Conservation (phyloP, 1,140 invertebrate species). For the Lepidurus couesii region DNA sequence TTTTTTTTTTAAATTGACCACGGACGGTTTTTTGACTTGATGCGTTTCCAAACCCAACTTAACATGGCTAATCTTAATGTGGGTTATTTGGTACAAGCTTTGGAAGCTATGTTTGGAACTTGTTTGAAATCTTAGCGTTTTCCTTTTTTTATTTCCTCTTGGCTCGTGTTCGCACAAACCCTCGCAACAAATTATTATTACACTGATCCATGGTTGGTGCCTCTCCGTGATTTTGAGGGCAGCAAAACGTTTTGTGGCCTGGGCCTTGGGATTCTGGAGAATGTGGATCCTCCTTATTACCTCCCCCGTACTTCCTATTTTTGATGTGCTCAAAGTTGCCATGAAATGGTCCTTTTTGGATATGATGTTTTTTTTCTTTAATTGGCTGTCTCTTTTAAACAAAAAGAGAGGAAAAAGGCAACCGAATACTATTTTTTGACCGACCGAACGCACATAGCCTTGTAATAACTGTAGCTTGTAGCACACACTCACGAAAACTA, state of each 20-base stretch:
- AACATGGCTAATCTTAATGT: constrained; percentile 9
- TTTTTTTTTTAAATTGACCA: background rate
- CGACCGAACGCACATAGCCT: constrained; percentile 9
- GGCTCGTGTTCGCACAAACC: constrained; percentile 14
- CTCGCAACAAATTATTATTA: constrained; percentile 19
- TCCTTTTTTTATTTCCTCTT: constrained; percentile 12
- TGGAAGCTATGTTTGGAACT: constrained; percentile 15
- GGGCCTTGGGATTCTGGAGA: constrained; percentile 20
- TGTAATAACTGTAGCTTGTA: constrained; percentile 10
- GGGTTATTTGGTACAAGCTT: constrained; percentile 21
- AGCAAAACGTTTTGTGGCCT: constrained; percentile 21
- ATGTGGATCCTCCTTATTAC: constrained; percentile 13
- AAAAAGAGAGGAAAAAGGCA: background rate
- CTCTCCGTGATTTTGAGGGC: background rate
- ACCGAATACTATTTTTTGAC: constrained; percentile 18
- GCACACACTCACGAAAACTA: background rate
- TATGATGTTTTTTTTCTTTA: background rate
- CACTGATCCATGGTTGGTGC: constrained; percentile 14
- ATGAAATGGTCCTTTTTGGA: constrained; percentile 15
- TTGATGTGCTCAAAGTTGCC: constrained; percentile 10
- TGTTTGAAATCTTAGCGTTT: background rate
- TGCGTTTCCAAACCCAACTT: constrained; percentile 4
- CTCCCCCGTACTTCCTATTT: constrained; percentile 6
- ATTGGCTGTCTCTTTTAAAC: background rate
- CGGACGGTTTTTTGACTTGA: background rate